Evolutionary conservation across 2,797 vertebrate genomes (phyloP).

Genomic region (Lagorchestes hirsutus): DNA sequence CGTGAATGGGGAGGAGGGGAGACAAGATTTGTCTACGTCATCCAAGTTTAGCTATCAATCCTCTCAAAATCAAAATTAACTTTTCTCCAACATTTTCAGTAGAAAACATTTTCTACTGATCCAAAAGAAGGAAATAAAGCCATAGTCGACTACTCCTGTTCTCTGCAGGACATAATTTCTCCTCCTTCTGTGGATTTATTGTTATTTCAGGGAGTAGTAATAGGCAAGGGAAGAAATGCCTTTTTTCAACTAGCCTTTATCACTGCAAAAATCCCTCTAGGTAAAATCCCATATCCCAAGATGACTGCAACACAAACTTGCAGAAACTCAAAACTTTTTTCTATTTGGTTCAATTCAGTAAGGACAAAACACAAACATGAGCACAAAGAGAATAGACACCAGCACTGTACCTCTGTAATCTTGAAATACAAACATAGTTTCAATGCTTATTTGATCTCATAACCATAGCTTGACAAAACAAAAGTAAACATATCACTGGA

Average conservation of each 20-base stretch:
- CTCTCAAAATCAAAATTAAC: not conserved
- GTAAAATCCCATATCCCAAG: constrained; percentile 4
- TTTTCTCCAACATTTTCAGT: not conserved
- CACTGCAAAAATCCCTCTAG: not conserved
- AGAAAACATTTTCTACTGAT: not conserved
- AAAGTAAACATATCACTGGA: not conserved
- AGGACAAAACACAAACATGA: not conserved
- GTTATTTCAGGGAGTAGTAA: not conserved
- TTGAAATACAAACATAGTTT: not conserved
- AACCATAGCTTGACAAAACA: not conserved
- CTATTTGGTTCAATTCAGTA: not conserved
- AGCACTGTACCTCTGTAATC: not conserved
- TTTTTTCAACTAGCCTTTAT: not conserved
- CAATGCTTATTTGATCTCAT: not conserved
- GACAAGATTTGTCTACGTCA: not conserved
- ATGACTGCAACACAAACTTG: not conserved
- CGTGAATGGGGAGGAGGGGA: not conserved
- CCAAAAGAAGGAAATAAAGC: not conserved
- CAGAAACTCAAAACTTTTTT: not conserved
- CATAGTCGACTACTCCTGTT: not conserved
- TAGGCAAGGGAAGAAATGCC: not conserved
- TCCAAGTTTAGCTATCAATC: not conserved
- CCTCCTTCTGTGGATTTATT: not conserved
- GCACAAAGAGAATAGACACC: not conserved
- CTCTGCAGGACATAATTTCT: not conserved